Conservation (phyloP, 1,140 invertebrate species). For the Halictus rubicundus region DNA sequence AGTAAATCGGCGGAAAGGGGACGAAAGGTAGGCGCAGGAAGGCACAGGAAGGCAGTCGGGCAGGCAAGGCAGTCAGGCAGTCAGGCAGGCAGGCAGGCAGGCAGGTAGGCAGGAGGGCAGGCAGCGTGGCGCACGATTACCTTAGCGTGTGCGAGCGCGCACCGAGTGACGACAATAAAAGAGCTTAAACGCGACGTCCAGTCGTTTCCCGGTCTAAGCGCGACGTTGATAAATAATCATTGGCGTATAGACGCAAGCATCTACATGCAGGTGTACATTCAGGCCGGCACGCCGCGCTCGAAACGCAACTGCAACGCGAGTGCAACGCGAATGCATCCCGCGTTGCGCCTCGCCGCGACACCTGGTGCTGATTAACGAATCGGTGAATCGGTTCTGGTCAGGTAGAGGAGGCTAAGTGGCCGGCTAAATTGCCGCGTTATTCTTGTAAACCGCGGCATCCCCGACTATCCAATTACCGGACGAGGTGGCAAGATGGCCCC, state of each 20-base stretch:
- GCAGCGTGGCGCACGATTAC: conserved; percentile 13
- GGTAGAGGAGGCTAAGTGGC: conserved; percentile 54
- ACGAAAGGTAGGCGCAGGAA: background rate
- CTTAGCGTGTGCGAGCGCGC: conserved; percentile 16
- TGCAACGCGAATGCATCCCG: no score
- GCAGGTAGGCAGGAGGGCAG: background rate
- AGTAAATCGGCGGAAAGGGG: conserved; percentile 14
- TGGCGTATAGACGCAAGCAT: conserved; percentile 57
- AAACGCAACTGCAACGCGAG: conserved; percentile 56
- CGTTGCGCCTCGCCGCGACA: conserved; percentile 32
- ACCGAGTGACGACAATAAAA: conserved; percentile 50
- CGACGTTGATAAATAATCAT: conserved; percentile 65
- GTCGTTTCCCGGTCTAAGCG: conserved; percentile 39
- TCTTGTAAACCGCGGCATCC: conserved; percentile 63
- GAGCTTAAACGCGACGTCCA: background rate
- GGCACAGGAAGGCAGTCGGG: no score
- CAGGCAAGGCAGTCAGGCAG: no score
- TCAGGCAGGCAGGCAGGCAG: background rate
- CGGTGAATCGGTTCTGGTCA: conserved; percentile 58
- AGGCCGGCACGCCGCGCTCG: background rate
- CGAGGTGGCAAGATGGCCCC: conserved; percentile 56
- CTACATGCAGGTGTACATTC: conserved; percentile 56
- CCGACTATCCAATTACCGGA: conserved; percentile 63
- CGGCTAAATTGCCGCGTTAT: conserved; percentile 64
- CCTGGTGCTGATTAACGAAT: conserved; percentile 67